Percentiles rank a stretch among this genome's conserved stretches.
phyloP scores from a whole-genome alignment of 2,888 invertebrate species.

The Eurytoma adleriae region DNA sequence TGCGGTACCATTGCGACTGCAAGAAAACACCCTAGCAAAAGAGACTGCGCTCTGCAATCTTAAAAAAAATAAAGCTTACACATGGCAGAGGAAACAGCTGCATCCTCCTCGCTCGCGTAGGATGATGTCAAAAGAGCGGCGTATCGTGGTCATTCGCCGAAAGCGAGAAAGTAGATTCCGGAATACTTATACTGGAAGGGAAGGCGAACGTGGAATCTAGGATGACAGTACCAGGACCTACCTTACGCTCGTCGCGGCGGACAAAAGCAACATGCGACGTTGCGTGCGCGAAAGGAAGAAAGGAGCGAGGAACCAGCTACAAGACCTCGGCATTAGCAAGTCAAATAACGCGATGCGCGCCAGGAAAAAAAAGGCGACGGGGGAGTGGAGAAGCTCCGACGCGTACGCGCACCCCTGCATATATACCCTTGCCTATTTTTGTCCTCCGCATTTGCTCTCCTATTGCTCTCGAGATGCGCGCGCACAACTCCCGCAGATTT shows the following conservation, averaged over 20 bases:
- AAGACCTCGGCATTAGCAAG: conserved; percentile 73
- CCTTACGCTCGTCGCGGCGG: conserved; percentile 58
- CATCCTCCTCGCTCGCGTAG: background rate
- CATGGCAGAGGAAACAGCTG: no score
- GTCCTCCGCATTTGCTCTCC: conserved; percentile 49
- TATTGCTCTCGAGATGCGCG: conserved; percentile 26
- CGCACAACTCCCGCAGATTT: background rate
- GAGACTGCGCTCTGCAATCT: background rate
- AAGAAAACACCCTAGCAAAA: conserved; percentile 23
- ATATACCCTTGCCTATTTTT: conserved; percentile 28
- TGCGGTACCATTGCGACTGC: background rate
- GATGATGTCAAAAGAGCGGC: conserved; percentile 61
- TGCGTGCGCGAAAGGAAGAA: conserved; percentile 48
- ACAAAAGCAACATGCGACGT: conserved; percentile 39
- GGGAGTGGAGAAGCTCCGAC: conserved; percentile 61
- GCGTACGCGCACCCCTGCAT: background rate
- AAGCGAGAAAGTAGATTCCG: background rate
- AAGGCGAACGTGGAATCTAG: background rate
- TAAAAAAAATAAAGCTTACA: no score
- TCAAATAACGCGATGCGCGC: conserved; percentile 69
- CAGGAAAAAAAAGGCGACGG: conserved; percentile 67
- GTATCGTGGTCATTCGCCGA: conserved; percentile 56
- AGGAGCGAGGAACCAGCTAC: conserved; percentile 46
- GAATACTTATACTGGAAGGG: no score
- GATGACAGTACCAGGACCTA: conserved; percentile 65